Evolutionary conservation across 1,140 invertebrate genomes (phyloP), one percentile per base, ranked within the genome.

Genomic region (Antheraea mylitta): DNA sequence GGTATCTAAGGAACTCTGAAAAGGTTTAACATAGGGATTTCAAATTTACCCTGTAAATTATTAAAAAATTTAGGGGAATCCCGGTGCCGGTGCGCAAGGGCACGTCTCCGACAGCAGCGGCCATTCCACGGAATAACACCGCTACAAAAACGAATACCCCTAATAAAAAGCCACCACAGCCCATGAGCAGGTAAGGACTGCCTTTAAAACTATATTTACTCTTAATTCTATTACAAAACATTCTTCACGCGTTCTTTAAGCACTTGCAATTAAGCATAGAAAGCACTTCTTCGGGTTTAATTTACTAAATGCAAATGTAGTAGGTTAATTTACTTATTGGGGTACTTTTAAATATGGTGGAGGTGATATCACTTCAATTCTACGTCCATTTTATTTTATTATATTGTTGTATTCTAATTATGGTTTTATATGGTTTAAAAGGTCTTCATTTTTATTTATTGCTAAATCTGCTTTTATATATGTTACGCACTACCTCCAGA

Each of bases 21-120:
- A 42, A 42, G 22, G 4, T 30, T 1, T 30, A 30, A 30, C 22
- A 30, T 30, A n/a, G n/a, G n/a, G n/a, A n/a, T n/a, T n/a, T n/a
- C n/a, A n/a, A n/a, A 38, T 6, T 6, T 38, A 38, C 5, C 9
- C 9, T 6, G 37, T 38, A 9, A 48, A 48, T 53, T 13, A 7
- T 10, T 16, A 53, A 13, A 0, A 61, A 38, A 62, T 64, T 58
- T 74, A 91, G 89, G 37, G 88, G 87, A 58, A 91, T 91, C 38
- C 89, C 89, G 36, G 84, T 91, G 3, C 83, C 89, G 8, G 88
- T 90, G 0, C 86, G 88, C 11, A 92, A 92, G 71, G 81, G 85
- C 61, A 76, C 73, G 3, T 89, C 89, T 7, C 88, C 89, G 0
- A 89, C 87, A 0, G 76, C 81, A 5, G 30, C 76, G 6, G 19